Evolutionary conservation across 92 coral and sea anemone genomes (phyloP), one percentile per base, ranked within the genome.

Genomic region (Parazoanthus atlanticus): DNA sequence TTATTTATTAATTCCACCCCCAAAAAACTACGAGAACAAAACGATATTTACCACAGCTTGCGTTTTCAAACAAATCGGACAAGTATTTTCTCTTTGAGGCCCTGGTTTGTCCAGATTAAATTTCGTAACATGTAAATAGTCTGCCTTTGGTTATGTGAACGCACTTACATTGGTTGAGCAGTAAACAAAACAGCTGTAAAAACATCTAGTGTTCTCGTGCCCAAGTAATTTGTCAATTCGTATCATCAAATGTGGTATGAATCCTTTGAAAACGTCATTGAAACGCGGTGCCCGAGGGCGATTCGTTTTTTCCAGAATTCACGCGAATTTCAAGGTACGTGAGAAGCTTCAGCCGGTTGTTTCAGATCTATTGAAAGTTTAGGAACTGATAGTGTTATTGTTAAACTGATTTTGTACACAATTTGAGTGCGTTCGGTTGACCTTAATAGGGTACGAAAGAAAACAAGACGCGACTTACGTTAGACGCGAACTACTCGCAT

Each of bases 21-120:
- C 58, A 12, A 52, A 8, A 52, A 11, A 52, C 49, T 46, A 46
- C 21, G 58, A 52, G 58, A 52, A 52, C 58, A 52, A 69, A 69
- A 6, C 74, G 74, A 69, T 69, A 69, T 26, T 69, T 69, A 69
- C 74, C 74, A 29, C 32, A n/a, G 74, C 74, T 69, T 23, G 74
- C 15, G 11, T 69, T 69, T 8, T 26, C 74, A 29, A 29, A 69
- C 11, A 69, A 25, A n/a, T 8, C 9, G 31, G 32, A 15, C 74
- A n/a, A 29, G 74, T 29, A 29, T 69, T 69, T 69, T 21, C 15
- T n/a, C 74, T n/a, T 69, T n/a, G 30, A 38, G 81, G 25, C 49
- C 49, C 81, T 43, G 16, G 52, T 19, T 21, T 40, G 38, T 76
- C 58, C 80, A 9, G 31, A 40, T 38, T 21, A 21, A 38, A 76